Evolutionary conservation across 2,888 invertebrate genomes (phyloP).

Genomic region (Hartigia nigra): DNA sequence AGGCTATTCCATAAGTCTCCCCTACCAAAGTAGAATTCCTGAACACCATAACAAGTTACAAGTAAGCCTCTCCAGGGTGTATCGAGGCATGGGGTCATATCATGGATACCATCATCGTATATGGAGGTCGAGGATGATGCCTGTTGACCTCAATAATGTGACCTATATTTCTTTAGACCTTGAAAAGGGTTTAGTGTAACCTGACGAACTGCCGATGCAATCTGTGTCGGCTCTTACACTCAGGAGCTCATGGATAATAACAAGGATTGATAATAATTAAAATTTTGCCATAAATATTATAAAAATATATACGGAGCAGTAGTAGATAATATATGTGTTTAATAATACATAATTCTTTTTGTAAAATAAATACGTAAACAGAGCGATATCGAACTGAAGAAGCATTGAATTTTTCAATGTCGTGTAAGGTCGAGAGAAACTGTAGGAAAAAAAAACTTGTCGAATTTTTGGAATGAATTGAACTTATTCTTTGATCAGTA

Average conservation of each 20-base stretch:
- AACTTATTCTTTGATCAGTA: neutral
- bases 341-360: too few species aligned
- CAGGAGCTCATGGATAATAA: neutral
- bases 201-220: neutral
- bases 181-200: neutral
- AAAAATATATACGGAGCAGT: too few species aligned
- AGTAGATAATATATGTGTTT: too few species aligned
- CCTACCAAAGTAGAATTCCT: neutral
- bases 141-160: constrained; percentile 38
- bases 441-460: too few species aligned
- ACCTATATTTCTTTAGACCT: constrained; percentile 28
- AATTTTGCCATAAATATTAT: too few species aligned
- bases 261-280: neutral
- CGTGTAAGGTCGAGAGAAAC: too few species aligned
- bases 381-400: neutral
- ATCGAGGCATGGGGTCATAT: constrained; percentile 25
- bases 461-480: neutral
- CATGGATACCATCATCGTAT: constrained; percentile 32
- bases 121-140: constrained; percentile 17
- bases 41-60: neutral
- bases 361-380: neutral
- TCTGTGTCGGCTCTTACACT: neutral
- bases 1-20: neutral
- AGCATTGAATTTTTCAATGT: neutral
- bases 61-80: neutral